Base-by-base conservation (phyloP, 2,113 vertebrate species). In the Aegithalos caudatus region DNA sequence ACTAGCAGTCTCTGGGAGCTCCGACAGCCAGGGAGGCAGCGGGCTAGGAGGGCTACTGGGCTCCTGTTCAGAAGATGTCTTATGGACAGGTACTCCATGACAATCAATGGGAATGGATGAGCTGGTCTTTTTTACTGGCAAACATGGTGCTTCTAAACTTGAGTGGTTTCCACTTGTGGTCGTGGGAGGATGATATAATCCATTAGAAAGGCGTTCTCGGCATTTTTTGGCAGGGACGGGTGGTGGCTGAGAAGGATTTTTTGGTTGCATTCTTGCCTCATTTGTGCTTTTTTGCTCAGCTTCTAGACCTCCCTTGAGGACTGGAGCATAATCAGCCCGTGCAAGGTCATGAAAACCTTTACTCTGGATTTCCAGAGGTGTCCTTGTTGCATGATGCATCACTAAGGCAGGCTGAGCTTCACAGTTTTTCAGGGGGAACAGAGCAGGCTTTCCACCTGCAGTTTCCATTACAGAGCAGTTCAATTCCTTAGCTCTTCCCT, bases 221-320 rank as follows among this genome's bases (percentile, higher is more conserved):
- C 98, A 98, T 98, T 99, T 99, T 97, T 99, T 99, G 81, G 98
- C 99, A 31, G 99, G 99, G 37, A 99, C 99, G 0, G 99, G 99
- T 21, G 99, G 99, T 0, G 99, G 99, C 83, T 99, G 99, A 11
- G 98, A 98, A 31, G 98, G 97, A 88, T 98, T 98, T 98, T 99
- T 99, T 72, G 98, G 95, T 76, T 98, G 98, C 35, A 96, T 98
- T 97, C 97, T 98, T 74, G 95, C 78, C 85, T 98, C 97, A 27
- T 86, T 89, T 85, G 67, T n/a, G 69, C 81, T 54, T 81, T 93
- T 97, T 85, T 95, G 97, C 81, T 96, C 97, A 80, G 94, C 84
- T 90, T 95, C 95, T 40, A 61, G 27, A 73, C 94, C 82, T 56
- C 97, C 97, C 92, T 96, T 97, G 93, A 97, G 88, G 83, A 97